Evolutionary conservation across 2,113 vertebrate genomes (phyloP), one percentile per base, ranked within the genome.

Genomic region (Jacana jacana): DNA sequence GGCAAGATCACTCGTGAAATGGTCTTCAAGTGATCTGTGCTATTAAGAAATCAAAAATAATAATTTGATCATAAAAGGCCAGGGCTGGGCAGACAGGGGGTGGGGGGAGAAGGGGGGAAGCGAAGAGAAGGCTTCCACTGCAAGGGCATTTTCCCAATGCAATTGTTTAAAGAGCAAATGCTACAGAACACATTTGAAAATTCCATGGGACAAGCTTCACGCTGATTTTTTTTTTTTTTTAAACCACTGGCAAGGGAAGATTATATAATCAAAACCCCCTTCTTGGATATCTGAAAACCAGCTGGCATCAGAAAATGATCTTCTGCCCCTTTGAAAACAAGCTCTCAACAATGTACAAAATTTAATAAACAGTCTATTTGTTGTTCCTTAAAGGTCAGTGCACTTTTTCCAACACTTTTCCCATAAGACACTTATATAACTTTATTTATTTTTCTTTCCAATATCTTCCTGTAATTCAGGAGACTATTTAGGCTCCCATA

Each of bases 401-500:
- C 19, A 88, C 70, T 90, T 97, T 97, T 88, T 69, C 88, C 85
- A 86, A 88, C 60, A 79, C 68, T 85, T 93, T 71, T 90, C 80
- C 73, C 30, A 10, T 68, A 91, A 69, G 63, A 96, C 63, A 93
- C 51, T 95, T 91, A 84, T 28, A 89, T 63, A 93, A 94, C 60
- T 68, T 93, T 93, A 94, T 78, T 94, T 92, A 88, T 88, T 70
- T 95, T 89, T 87, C 82, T 95, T 97, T 88, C 85, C 51, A 10
- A 63, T 81, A 71, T 44, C 87, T 95, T 95, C 88, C 86, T 95
- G 91, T 97, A 96, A 97, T 90, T 96, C 96, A 96, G 91, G 94
- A 96, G 86, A 95, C 88, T 96, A 91, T 93, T 96, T 92, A 96
- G 76, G 95, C 49, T 95, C 83, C 93, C 95, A 97, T 96, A 97